phyloP scores from a whole-genome alignment of 2,888 invertebrate species.

The Uropetala carovei region DNA sequence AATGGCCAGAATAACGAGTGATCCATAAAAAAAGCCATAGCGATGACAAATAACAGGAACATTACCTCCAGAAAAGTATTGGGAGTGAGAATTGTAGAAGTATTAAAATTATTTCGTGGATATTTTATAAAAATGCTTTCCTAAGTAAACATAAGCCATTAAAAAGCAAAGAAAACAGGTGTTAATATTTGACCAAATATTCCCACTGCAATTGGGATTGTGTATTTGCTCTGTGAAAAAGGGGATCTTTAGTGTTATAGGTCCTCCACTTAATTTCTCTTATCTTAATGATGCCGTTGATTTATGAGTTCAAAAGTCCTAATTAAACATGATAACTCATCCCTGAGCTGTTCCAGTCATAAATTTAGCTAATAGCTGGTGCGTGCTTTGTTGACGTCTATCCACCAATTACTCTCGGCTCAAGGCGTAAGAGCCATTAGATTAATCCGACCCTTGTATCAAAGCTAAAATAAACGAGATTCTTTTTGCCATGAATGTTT shows the following conservation, averaged over 20 bases:
- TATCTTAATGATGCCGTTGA: background rate
- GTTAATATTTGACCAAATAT: no score
- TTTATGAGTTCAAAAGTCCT: background rate
- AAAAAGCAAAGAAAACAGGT: no score
- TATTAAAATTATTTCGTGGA: no score
- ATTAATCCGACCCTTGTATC: background rate
- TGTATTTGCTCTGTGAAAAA: no score
- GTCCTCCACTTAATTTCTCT: background rate
- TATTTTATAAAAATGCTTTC: no score
- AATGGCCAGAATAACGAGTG: no score
- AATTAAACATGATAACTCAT: conserved; percentile 22
- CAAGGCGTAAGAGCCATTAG: background rate
- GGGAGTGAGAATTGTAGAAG: no score
- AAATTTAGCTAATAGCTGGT: background rate
- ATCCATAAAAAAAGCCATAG: no score
- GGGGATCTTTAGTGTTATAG: background rate
- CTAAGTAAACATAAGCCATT: no score
- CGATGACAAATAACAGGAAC: no score
- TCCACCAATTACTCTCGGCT: background rate
- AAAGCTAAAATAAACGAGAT: background rate
- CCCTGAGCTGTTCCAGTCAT: background rate
- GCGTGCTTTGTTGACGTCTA: background rate
- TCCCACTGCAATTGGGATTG: no score
- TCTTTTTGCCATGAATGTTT: background rate
- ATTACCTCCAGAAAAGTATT: no score